Conservation (phyloP, 35 echinoderm and acorn worm genomes). For the Lytechinus variegatus region DNA sequence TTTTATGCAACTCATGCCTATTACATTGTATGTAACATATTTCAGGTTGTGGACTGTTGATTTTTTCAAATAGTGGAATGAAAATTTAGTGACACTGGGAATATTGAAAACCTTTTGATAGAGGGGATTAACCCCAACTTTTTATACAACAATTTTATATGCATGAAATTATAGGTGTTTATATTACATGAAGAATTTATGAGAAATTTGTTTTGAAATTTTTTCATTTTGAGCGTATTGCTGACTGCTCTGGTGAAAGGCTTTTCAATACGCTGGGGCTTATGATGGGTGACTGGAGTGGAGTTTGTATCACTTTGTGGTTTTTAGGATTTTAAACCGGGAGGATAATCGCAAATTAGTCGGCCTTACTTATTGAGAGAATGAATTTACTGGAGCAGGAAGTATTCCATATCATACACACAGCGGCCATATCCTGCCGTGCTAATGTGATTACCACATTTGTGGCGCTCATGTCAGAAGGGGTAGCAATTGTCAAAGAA, state of each 20-base stretch:
- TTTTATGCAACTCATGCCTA: too few relatives aligned
- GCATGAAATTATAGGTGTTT: too few relatives aligned
- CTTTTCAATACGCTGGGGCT: neutral
- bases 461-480: neutral
- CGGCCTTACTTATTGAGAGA: neutral
- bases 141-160: too few relatives aligned
- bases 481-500: neutral
- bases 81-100: too few relatives aligned
- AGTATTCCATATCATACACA: constrained; percentile 34
- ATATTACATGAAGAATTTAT: too few relatives aligned
- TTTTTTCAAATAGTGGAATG: too few relatives aligned
- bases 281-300: neutral
- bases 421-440: constrained; percentile 25
- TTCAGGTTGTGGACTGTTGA: too few relatives aligned
- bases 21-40: too few relatives aligned
- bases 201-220: too few relatives aligned
- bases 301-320: neutral
- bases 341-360: neutral
- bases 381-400: constrained; percentile 3
- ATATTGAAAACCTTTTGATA: too few relatives aligned
- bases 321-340: neutral
- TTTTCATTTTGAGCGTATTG: neutral
- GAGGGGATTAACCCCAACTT: too few relatives aligned
- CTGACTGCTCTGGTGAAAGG: neutral
- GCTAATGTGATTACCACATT: constrained; percentile 29